Conservation (phyloP, 2,888 invertebrate species). For the Lasiommata megera region DNA sequence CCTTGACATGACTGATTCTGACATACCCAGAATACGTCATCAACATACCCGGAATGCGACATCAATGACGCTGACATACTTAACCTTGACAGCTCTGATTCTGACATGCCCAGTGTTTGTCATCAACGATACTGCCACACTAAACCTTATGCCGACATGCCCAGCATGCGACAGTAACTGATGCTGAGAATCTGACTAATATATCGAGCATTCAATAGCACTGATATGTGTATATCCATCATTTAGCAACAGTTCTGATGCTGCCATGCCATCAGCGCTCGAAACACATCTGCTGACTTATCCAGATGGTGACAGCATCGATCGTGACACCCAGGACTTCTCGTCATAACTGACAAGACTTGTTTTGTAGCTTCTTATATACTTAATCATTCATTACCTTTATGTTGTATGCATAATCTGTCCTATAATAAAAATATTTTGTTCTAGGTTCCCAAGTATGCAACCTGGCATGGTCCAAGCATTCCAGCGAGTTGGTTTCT, state of each 20-base stretch:
- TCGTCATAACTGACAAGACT: too few species aligned
- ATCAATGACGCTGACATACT: background rate
- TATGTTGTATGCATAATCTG: background rate
- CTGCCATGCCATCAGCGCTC: too few species aligned
- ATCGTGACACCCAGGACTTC: too few species aligned
- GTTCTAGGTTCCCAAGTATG: conserved; percentile 95
- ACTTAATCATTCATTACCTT: too few species aligned
- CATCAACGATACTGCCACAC: background rate
- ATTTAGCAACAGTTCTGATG: too few species aligned
- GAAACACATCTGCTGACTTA: too few species aligned
- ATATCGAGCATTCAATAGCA: too few species aligned
- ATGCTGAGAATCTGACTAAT: too few species aligned
- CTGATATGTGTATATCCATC: too few species aligned
- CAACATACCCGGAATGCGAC: background rate
- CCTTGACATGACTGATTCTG: background rate
- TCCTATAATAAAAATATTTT: background rate
- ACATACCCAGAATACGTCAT: background rate
- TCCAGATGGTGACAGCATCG: too few species aligned
- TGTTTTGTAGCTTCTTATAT: too few species aligned
- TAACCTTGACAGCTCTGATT: background rate
- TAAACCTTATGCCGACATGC: background rate
- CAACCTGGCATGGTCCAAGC: conserved; percentile 99
- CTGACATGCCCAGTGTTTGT: background rate
- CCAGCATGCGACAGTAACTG: too few species aligned
- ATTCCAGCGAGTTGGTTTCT: conserved; percentile 97